A percentile compares a stretch with the other conserved stretches of the same genome.
phyloP scores from a whole-genome alignment of 2,113 vertebrate species.

The Chiloscyllium plagiosum region DNA sequence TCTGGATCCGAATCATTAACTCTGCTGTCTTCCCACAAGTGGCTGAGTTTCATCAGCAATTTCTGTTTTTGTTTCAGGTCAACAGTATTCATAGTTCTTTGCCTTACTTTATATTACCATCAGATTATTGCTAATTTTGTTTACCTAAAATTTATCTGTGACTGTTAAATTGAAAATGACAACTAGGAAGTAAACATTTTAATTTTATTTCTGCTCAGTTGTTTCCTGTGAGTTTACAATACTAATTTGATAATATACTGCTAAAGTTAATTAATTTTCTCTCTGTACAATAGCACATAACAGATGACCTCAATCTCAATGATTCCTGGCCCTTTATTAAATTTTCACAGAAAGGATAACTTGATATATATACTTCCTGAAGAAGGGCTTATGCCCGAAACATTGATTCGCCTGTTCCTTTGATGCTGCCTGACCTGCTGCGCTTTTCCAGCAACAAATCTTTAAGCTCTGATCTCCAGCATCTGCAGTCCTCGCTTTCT shows the following conservation, averaged over 20 bases:
- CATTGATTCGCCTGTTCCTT: no score
- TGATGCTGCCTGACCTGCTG: no score
- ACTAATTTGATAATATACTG: background rate
- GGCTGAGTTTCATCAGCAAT: no score
- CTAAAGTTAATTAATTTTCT: background rate
- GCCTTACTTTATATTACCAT: background rate
- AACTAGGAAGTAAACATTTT: background rate
- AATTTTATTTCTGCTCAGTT: background rate
- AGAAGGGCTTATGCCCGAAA: no score
- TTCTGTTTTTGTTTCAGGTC: no score
- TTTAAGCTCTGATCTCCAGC: no score
- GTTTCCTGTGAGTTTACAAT: background rate
- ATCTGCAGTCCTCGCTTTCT: no score
- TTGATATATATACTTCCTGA: no score
- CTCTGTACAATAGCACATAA: background rate
- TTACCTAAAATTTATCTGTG: background rate
- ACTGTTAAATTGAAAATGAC: background rate
- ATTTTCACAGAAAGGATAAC: conserved; percentile 11
- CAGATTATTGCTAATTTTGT: background rate
- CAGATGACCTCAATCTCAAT: background rate
- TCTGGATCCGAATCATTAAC: no score
- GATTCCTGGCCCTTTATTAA: background rate
- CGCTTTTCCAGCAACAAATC: no score
- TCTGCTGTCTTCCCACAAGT: no score
- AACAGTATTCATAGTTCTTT: no score